These are phyloP conservation scores for Metallyticus violacea DNA, from an alignment of 2,888 invertebrate species.

Conservation along the genomic window DNA sequence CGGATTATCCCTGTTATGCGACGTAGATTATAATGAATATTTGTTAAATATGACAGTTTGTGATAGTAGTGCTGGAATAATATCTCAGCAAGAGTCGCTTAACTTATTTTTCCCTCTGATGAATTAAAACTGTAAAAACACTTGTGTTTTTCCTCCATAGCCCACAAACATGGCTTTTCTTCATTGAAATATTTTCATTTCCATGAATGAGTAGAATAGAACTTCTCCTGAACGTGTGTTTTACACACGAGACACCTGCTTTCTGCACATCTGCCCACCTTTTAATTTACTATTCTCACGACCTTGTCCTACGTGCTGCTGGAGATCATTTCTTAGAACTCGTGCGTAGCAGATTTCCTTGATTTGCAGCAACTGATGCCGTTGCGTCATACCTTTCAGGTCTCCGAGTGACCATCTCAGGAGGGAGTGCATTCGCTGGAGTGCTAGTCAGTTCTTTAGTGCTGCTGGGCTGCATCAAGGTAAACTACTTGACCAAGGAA, in stretches of 20 bases:
- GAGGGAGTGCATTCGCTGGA: neutral
- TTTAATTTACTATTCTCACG: neutral
- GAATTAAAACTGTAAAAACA: no score
- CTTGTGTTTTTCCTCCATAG: no score
- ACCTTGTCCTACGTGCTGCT: neutral
- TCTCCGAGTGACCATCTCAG: neutral
- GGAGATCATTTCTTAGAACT: neutral
- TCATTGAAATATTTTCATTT: no score
- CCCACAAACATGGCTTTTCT: no score
- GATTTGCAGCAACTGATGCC: neutral
- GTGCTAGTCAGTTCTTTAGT: neutral
- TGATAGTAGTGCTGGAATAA: no score
- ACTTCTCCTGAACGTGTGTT: no score
- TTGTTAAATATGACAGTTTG: no score
- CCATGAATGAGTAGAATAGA: no score
- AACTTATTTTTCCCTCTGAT: no score
- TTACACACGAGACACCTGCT: neutral
- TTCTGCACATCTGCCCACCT: neutral
- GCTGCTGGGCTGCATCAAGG: neutral
- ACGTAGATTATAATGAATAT: no score
- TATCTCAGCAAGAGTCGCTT: no score
- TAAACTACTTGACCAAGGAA: neutral
- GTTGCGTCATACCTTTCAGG: neutral
- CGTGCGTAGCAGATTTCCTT: neutral
- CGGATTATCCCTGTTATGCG: no score